These are phyloP conservation scores for Virgularia gustaviana DNA, from an alignment of 92 coral and sea anemone genomes.

Conservation along the genomic window DNA sequence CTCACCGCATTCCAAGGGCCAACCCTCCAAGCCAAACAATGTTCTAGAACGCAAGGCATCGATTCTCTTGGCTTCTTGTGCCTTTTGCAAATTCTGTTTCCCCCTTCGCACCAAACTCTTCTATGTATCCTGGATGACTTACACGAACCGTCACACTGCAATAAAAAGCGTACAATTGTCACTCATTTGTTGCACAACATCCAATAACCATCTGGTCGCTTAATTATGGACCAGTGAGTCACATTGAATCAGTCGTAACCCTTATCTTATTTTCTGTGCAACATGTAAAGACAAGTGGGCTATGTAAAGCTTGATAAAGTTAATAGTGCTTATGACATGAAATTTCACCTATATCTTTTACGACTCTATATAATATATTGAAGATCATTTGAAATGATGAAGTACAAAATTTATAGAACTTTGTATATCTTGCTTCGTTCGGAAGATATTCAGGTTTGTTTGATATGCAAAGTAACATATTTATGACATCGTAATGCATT, in stretches of 20 bases:
- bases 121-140: background rate
- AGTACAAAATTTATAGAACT: no score
- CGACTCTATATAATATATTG: no score
- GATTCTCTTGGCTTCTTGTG: background rate
- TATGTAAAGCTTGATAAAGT: no score
- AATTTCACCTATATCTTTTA: no score
- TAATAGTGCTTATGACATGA: no score
- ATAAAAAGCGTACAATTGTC: background rate
- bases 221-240: background rate
- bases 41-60: background rate
- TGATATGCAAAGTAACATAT: no score
- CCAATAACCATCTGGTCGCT: background rate
- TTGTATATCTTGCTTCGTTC: no score
- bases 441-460: no score
- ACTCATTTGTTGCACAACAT: background rate
- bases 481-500: no score
- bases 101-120: constrained; percentile 35
- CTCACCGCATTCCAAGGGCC: constrained; percentile 28
- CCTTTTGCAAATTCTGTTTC: background rate
- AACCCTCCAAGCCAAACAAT: constrained; percentile 19
- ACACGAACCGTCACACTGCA: constrained; percentile 31
- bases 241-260: background rate
- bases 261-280: no score
- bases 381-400: no score
- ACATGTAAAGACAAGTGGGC: no score